Percentiles rank a stretch among this genome's conserved stretches.
Evolutionary conservation across 2,888 invertebrate genomes (phyloP).

Genomic region (Mylabris sibirica): DNA sequence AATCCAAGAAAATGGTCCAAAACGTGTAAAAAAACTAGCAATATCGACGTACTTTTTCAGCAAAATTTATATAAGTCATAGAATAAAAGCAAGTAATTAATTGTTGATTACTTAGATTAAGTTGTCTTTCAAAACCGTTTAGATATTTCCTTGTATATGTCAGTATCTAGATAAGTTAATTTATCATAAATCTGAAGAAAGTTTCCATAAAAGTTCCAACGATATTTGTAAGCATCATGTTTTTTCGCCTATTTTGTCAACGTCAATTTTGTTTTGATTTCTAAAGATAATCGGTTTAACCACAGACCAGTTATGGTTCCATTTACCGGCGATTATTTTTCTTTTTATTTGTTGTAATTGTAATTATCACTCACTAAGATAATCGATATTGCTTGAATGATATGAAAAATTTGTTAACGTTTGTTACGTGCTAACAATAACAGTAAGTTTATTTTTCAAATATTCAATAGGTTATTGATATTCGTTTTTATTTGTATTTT

Average conservation of each 20-base stretch:
- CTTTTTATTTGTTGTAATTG: too few relatives aligned
- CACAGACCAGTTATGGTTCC: background rate
- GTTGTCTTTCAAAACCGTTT: background rate
- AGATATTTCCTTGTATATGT: background rate
- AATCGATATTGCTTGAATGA: too few relatives aligned
- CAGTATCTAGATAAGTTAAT: slow-evolving; percentile 20
- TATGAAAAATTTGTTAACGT: too few relatives aligned
- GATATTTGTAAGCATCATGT: slow-evolving; percentile 23
- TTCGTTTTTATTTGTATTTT: too few relatives aligned
- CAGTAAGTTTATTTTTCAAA: too few relatives aligned
- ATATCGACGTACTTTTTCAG: too few relatives aligned
- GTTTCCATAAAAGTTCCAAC: slow-evolving; percentile 22
- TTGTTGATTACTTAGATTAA: background rate
- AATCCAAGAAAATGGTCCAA: too few relatives aligned
- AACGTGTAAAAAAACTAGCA: too few relatives aligned
- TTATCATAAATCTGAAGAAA: slow-evolving; percentile 28
- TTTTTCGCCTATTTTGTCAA: slow-evolving; percentile 18
- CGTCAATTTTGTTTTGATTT: slow-evolving; percentile 29
- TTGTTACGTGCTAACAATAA: too few relatives aligned
- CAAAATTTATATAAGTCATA: background rate
- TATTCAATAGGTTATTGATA: too few relatives aligned
- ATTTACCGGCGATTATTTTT: background rate
- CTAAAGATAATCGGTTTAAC: slow-evolving; percentile 29
- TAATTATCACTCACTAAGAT: too few relatives aligned
- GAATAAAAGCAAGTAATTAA: background rate